Base-by-base conservation (phyloP, 1,140 invertebrate genomes). In the Trichomalopsis sarcophagae region DNA sequence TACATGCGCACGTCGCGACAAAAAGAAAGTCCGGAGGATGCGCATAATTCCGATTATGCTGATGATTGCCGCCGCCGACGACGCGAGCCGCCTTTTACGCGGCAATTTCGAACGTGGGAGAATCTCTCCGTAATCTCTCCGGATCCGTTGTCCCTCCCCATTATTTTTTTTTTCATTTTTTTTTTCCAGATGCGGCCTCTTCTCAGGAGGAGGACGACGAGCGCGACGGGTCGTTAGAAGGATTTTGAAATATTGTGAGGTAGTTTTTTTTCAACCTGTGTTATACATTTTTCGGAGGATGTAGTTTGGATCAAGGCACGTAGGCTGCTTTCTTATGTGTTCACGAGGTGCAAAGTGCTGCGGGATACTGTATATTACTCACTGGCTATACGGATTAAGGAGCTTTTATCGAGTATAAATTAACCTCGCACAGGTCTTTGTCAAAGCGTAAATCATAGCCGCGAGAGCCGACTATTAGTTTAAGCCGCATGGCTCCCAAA, bases 21-120 rank as follows among this genome's bases (percentile, higher is more conserved):
- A 9, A 74, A 47, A 82, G 69, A 76, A 76, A 40, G 74, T 75
- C 55, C 23, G 33, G 74, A 76, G 36, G 77, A 77, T 77, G 30
- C 81, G 81, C 81, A 86, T 86, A 86, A 83, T 86, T 86, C 36
- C 66, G 85, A 86, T 86, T 86, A 86, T 86, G 85, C 85, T 86
- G 85, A 86, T 86, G 85, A 86, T 86, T 82, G 84, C 84, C 44
- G 75, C 76, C 7, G 7, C 6, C 7, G 40, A 44, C 40, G 14
- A 30, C 36, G 68, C 62, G 78, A 21, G 36, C 75, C 17, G 5
- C 36, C 55, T 87, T 87, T 76, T 86, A 82, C 66, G 81, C 88
- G 36, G 76, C 30, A 77, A 77, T 81, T 81, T 71, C 68, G 66
- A 82, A 80, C 77, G 85, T 83, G 85, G 85, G 81, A 86, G 85